Evolutionary conservation across 2,797 vertebrate genomes (phyloP), one percentile per base, ranked within the genome.

Genomic region (Sebastes miniatus): DNA sequence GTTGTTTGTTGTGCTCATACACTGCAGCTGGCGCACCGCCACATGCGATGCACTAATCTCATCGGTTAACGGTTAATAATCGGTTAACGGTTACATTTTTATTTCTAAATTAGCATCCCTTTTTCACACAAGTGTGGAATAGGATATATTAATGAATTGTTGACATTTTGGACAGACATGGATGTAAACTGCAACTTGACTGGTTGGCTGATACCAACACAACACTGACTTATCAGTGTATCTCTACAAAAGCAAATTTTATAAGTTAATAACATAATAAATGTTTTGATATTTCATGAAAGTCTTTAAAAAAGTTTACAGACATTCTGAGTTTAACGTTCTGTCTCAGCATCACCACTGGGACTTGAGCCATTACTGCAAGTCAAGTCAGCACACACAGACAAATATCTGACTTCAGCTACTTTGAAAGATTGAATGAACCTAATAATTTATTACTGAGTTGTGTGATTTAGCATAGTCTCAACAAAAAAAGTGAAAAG

Each of bases 391-490:
- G 54, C 13, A 54, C 18, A n/a, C 57, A 27, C n/a, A 68, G n/a
- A 79, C 3, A 78, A 62, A 83, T 67, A 88, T 88, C 58, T 79
- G 69, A 77, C 47, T 59, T 73, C 43, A 56, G 24, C 32, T 18
- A 69, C 43, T 73, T 80, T 43, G n/a, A 71, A 72, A 84, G 57
- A 83, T 12, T 73, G 22, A 88, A 84, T 59, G 39, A 52, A 31
- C 47, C 14, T 63, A 73, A 77, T 73, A 63, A 81, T 84, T 86
- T 77, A 84, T 84, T 54, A 73, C 73, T 4, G 9, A 58, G 67
- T 78, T 90, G 65, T 61, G 67, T 92, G 83, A 87, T 88, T 83
- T 71, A 75, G 85, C 50, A 66, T 13, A 50, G 69, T 83, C 34
- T 81, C 56, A 81, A 81, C 29, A 72, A 64, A 62, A 64, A 62